phyloP scores from a whole-genome alignment of 2,888 invertebrate genomes.

The Anoncus sp. region DNA sequence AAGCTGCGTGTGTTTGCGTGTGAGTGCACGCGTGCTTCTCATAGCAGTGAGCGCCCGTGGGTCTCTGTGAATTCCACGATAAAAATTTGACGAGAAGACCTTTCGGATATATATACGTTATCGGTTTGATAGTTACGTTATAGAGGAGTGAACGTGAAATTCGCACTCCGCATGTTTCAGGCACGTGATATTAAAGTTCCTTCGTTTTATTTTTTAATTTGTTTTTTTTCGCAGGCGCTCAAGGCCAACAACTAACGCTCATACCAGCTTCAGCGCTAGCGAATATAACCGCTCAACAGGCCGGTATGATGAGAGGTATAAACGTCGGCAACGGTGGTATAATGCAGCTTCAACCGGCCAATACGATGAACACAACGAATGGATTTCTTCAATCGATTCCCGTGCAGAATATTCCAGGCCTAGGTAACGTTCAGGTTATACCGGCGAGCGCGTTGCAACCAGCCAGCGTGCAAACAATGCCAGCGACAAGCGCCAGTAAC shows the following conservation, averaged over 20 bases:
- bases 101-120: too few species aligned
- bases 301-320: slow-evolving; percentile 79
- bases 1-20: too few species aligned
- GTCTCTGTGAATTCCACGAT: too few species aligned
- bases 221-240: slow-evolving; percentile 84
- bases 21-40: too few species aligned
- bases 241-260: slow-evolving; percentile 93
- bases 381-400: slow-evolving; percentile 87
- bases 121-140: too few species aligned
- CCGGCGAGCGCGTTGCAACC: slow-evolving; percentile 86
- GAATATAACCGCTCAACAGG: slow-evolving; percentile 79
- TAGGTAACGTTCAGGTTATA: slow-evolving; percentile 93
- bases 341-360: slow-evolving; percentile 84
- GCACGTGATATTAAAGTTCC: too few species aligned
- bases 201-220: background rate
- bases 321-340: slow-evolving; percentile 79
- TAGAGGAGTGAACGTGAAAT: too few species aligned
- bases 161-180: too few species aligned
- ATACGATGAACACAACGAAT: slow-evolving; percentile 83
- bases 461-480: slow-evolving; percentile 82
- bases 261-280: slow-evolving; percentile 89
- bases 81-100: too few species aligned
- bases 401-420: slow-evolving; percentile 91
- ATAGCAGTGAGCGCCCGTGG: too few species aligned
- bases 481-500: slow-evolving; percentile 68